phyloP scores from a whole-genome alignment of 2,797 vertebrate species.

The Syndactyla subalaris region DNA sequence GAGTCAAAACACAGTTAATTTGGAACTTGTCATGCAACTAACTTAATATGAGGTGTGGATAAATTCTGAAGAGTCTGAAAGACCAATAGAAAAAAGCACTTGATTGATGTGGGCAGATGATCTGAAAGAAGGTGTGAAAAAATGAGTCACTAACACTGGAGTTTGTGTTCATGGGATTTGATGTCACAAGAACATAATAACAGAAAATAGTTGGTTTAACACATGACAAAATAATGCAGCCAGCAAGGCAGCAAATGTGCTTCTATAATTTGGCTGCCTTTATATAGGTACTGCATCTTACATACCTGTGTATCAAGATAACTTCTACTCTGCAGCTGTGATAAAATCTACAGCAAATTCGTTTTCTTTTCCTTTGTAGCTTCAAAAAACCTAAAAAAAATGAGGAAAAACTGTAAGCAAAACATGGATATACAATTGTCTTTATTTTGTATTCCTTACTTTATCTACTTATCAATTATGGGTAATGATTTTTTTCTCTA shows the following conservation, averaged over 20 bases:
- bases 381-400: neutral
- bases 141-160: neutral
- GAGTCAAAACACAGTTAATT: slow-evolving; percentile 39
- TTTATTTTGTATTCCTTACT: neutral
- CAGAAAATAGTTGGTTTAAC: neutral
- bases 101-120: neutral
- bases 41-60: neutral
- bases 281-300: neutral
- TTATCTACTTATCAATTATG: neutral
- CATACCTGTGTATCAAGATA: neutral
- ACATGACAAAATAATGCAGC: neutral
- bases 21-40: neutral
- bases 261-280: neutral
- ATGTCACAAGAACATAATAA: neutral
- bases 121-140: neutral
- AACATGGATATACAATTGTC: neutral
- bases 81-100: neutral
- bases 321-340: neutral
- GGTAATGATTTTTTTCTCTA: neutral
- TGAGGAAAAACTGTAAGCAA: neutral
- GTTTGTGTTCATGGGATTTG: neutral
- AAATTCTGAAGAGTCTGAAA: neutral
- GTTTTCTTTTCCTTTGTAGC: neutral
- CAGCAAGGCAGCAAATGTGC: neutral
- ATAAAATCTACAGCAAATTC: neutral